Percentiles rank a stretch among this genome's conserved stretches.
Evolutionary conservation across 1,140 invertebrate species (phyloP).

Genomic region (Drosophila truncata): DNA sequence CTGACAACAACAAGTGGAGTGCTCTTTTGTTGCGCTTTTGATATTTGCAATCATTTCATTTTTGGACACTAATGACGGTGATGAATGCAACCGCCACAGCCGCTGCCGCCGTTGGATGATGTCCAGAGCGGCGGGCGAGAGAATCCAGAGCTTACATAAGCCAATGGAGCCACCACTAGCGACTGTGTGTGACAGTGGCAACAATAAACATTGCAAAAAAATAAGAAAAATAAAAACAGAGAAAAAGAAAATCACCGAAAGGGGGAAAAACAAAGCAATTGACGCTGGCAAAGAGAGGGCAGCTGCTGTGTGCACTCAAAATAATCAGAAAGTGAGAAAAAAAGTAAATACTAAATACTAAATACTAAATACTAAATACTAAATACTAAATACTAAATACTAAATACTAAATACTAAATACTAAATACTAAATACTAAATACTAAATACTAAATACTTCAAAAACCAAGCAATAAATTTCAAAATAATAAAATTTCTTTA

Average conservation of each 20-base stretch:
- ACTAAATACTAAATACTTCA: too few species aligned
- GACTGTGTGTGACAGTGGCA: conserved; percentile 65
- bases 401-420: too few species aligned
- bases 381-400: too few species aligned
- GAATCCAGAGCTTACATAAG: conserved; percentile 69
- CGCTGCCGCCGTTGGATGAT: conserved; percentile 59
- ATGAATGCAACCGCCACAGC: conserved; percentile 57
- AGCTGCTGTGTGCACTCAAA: conserved; percentile 5
- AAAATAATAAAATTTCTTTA: too few species aligned
- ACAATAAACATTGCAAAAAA: conserved; percentile 76
- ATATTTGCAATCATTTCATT: conserved; percentile 79
- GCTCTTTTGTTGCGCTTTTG: conserved; percentile 57
- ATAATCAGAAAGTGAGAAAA: not conserved
- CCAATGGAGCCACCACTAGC: conserved; percentile 3
- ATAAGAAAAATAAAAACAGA: conserved; percentile 57
- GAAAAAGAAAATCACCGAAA: conserved; percentile 44
- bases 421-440: too few species aligned
- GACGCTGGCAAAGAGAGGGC: conserved; percentile 46
- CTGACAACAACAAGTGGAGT: conserved; percentile 51
- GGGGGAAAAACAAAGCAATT: conserved; percentile 48
- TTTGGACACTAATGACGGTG: conserved; percentile 78
- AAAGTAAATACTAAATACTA: too few species aligned
- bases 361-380: too few species aligned
- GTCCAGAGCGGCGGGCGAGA: conserved; percentile 67
- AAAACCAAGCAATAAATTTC: too few species aligned